phyloP scores from a whole-genome alignment of 2,797 vertebrate genomes.

The Macropus fuliginosus region DNA sequence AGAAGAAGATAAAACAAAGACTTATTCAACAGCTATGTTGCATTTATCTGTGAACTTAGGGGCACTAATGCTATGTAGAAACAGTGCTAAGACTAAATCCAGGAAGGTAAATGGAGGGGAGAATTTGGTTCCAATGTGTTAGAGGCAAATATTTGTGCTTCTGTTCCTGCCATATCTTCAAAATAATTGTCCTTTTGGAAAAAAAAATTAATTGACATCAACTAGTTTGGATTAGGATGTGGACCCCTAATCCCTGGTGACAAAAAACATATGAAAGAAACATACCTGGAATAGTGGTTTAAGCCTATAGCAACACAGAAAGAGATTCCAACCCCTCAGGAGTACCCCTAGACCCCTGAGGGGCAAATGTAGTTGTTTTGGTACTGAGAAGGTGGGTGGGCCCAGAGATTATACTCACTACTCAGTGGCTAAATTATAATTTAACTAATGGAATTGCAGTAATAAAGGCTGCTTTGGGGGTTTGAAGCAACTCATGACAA shows the following conservation, averaged over 20 bases:
- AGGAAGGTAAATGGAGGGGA: neutral
- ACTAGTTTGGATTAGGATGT: neutral
- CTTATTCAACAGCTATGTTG: neutral
- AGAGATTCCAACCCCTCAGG: neutral
- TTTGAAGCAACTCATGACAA: slow-evolving; percentile 28
- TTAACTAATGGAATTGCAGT: slow-evolving; percentile 19
- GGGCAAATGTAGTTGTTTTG: neutral
- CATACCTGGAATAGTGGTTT: neutral
- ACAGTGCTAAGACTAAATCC: neutral
- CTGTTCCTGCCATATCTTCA: neutral
- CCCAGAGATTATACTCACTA: neutral
- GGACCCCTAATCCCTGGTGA: neutral
- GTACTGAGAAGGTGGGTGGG: neutral
- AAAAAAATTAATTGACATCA: neutral
- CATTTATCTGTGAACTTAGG: neutral
- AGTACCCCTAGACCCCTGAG: neutral
- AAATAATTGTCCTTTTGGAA: neutral
- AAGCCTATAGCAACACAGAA: neutral
- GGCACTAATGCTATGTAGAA: neutral
- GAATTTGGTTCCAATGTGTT: neutral
- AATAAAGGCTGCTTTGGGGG: slow-evolving; percentile 22
- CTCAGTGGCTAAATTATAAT: neutral
- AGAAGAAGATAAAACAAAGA: neutral
- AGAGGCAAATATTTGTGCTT: neutral
- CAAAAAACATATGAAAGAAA: neutral